Conservation (phyloP, 1,140 invertebrate genomes). For the Cyclargus thomasi region DNA sequence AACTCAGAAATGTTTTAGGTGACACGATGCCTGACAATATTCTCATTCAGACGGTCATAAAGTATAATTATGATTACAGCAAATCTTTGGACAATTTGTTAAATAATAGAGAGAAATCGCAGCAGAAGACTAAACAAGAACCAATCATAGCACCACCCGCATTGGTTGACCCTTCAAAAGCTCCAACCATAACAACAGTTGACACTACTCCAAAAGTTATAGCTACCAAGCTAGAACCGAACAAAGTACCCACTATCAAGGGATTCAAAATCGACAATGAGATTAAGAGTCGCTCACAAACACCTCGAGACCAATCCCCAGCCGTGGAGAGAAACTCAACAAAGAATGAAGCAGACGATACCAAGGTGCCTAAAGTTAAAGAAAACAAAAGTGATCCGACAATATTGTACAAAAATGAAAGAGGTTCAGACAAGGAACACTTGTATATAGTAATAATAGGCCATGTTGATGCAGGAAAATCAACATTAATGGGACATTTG, state of each 20-base stretch:
- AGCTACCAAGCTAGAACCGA: slow-evolving; percentile 52
- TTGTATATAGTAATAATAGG: slow-evolving; percentile 97
- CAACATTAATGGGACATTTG: slow-evolving; percentile 97
- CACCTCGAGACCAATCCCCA: slow-evolving; percentile 79
- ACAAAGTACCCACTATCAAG: slow-evolving; percentile 54
- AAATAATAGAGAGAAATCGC: slow-evolving; percentile 58
- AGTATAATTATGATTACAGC: slow-evolving; percentile 82
- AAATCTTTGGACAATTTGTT: slow-evolving; percentile 84
- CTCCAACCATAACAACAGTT: slow-evolving; percentile 43
- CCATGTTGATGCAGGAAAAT: slow-evolving; percentile 99
- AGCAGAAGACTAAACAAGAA: slow-evolving; percentile 21
- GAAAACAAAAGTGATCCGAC: slow-evolving; percentile 77
- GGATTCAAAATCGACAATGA: slow-evolving; percentile 67
- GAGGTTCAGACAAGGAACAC: slow-evolving; percentile 86
- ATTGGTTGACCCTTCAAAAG: slow-evolving; percentile 67
- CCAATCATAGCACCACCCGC: slow-evolving; percentile 31
- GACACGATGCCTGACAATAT: slow-evolving; percentile 83
- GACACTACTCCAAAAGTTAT: slow-evolving; percentile 57
- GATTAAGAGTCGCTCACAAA: slow-evolving; percentile 46
- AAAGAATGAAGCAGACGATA: slow-evolving; percentile 46
- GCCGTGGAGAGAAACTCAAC: slow-evolving; percentile 72
- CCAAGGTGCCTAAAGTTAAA: slow-evolving; percentile 54
- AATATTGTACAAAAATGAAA: slow-evolving; percentile 82
- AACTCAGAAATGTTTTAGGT: slow-evolving; percentile 87
- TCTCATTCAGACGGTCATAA: slow-evolving; percentile 75